These are phyloP conservation scores for Orthosia cruda DNA, from an alignment of 2,888 invertebrate species.

Conservation along the genomic window DNA sequence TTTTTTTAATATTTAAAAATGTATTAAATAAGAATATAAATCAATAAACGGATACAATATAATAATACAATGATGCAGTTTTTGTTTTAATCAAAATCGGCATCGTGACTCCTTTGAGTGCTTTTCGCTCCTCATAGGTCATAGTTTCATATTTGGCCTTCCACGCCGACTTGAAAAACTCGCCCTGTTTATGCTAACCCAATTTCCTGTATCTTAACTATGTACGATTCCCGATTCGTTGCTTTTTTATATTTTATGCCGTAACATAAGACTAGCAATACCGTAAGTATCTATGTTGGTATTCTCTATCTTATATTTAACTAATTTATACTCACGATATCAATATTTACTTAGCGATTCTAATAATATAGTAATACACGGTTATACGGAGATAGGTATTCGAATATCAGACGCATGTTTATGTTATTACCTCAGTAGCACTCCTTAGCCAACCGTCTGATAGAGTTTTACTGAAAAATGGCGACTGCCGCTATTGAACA, in stretches of 20 bases:
- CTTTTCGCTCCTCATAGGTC: too few relatives aligned
- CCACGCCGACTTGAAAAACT: too few relatives aligned
- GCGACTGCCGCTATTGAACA: constrained; percentile 11
- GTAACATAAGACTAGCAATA: constrained; percentile 17
- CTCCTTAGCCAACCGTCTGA: not conserved
- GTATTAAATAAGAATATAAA: too few relatives aligned
- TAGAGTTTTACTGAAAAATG: constrained; percentile 34
- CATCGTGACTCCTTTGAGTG: too few relatives aligned
- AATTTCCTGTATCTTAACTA: not conserved
- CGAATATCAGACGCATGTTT: constrained; percentile 11
- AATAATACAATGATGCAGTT: too few relatives aligned
- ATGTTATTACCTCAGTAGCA: constrained; percentile 6
- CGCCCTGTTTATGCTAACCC: not conserved
- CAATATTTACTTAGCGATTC: constrained; percentile 45
- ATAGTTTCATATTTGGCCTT: too few relatives aligned
- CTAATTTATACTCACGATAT: constrained; percentile 37
- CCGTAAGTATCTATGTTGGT: not conserved
- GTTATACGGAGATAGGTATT: constrained; percentile 5
- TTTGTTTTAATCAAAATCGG: too few relatives aligned
- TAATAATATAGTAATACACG: constrained; percentile 2
- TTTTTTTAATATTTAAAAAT: too few relatives aligned
- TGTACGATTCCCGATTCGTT: not conserved
- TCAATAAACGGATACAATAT: too few relatives aligned
- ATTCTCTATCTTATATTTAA: constrained; percentile 42
- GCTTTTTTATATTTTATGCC: not conserved